Conservation (phyloP, 2,797 vertebrate genomes). For the Tragelaphus oryx region DNA sequence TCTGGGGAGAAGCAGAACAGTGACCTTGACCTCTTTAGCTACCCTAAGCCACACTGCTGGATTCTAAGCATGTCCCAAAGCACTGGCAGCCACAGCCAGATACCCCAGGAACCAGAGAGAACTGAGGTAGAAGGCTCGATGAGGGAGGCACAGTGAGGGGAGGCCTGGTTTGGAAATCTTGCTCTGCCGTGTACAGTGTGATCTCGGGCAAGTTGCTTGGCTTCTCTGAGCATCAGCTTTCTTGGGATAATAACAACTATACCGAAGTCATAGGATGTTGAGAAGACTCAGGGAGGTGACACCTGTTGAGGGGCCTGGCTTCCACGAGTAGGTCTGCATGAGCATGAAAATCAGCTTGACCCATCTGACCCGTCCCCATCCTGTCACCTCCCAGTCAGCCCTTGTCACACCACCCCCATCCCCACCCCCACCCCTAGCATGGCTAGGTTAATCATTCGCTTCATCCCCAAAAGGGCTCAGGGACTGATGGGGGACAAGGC, state of each 20-base stretch:
- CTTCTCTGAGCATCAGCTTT: not conserved
- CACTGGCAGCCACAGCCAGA: not conserved
- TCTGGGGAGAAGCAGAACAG: not conserved
- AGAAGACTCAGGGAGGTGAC: not conserved
- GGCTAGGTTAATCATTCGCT: not conserved
- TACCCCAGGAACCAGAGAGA: not conserved
- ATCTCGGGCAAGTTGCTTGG: not conserved
- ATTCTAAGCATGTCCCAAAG: not conserved
- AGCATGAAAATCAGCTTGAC: not conserved
- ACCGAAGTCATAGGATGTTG: not conserved
- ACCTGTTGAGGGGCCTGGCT: not conserved
- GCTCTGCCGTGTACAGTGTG: not conserved
- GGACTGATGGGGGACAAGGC: not conserved
- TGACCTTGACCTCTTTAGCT: not conserved
- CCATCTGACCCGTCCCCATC: not conserved
- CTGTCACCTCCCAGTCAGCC: not conserved
- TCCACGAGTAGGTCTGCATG: not conserved
- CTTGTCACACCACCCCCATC: not conserved
- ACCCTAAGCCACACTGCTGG: not conserved
- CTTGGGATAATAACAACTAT: not conserved
- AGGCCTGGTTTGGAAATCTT: not conserved
- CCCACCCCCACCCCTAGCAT: rapidly evolving
- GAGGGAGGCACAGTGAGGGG: not conserved
- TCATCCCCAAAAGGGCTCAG: not conserved
- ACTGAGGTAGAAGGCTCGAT: not conserved